phyloP scores from a whole-genome alignment of 2,797 vertebrate genomes.

The Hypotaenidia okinawae region DNA sequence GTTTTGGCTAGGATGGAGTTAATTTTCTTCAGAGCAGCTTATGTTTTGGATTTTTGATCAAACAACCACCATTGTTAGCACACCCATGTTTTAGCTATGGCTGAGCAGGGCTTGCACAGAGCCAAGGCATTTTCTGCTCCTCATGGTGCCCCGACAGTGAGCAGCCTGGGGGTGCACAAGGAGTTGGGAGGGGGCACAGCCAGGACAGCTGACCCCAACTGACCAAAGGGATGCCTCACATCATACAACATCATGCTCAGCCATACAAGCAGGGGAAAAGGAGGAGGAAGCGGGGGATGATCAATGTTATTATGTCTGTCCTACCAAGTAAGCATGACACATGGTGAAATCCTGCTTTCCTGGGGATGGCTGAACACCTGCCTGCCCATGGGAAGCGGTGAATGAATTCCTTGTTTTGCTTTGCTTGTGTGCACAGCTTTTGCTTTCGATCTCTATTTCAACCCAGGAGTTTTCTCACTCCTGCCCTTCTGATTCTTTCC shows the following conservation, averaged over 20 bases:
- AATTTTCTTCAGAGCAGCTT: background rate
- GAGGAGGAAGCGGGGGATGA: background rate
- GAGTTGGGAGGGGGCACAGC: background rate
- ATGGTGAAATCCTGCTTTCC: background rate
- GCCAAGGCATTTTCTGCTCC: background rate
- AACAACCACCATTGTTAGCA: background rate
- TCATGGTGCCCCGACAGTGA: accelerated
- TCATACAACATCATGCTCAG: background rate
- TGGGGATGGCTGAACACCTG: background rate
- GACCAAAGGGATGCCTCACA: background rate
- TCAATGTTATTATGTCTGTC: background rate
- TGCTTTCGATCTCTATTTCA: background rate
- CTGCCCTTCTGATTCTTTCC: background rate
- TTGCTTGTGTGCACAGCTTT: background rate
- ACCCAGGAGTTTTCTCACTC: background rate
- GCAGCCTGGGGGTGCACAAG: background rate
- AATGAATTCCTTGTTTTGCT: background rate
- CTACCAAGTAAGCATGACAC: accelerated
- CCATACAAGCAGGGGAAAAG: background rate
- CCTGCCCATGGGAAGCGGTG: background rate
- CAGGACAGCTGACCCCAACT: background rate
- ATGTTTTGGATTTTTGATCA: background rate
- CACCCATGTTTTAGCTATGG: background rate
- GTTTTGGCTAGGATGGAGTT: background rate
- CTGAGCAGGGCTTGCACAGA: background rate